phyloP scores from a whole-genome alignment of 2,888 invertebrate species.

The Empis livida region DNA sequence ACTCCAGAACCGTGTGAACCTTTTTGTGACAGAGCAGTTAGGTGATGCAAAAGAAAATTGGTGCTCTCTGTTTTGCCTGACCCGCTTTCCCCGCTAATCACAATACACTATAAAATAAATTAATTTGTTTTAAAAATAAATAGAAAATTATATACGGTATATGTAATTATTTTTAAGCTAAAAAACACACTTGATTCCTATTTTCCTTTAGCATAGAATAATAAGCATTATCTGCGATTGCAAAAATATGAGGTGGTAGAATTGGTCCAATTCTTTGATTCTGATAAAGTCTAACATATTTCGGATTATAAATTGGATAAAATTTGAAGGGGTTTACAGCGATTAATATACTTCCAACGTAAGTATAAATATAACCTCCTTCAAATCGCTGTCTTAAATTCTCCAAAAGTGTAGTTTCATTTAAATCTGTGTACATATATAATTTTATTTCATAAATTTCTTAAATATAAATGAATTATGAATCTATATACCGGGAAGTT shows the following conservation, averaged over 20 bases:
- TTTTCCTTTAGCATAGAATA: conserved; percentile 87
- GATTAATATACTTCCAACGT: conserved; percentile 89
- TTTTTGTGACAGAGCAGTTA: conserved; percentile 89
- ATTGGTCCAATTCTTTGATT: conserved; percentile 82
- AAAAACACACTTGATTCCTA: conserved; percentile 47
- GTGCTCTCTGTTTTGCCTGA: conserved; percentile 97
- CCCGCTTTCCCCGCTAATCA: conserved; percentile 89
- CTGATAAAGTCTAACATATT: conserved; percentile 91
- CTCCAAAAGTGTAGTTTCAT: conserved; percentile 83
- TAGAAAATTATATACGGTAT: too few relatives aligned
- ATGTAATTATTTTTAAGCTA: too few relatives aligned
- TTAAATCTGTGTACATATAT: conserved; percentile 48
- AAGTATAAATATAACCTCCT: conserved; percentile 90
- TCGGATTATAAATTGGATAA: conserved; percentile 95
- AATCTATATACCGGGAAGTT: conserved; percentile 48
- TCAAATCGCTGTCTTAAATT: conserved; percentile 80
- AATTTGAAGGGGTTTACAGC: conserved; percentile 91
- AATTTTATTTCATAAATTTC: background rate
- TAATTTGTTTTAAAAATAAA: too few relatives aligned
- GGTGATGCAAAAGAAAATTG: conserved; percentile 85
- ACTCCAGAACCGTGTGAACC: conserved; percentile 91
- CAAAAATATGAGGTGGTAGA: conserved; percentile 93
- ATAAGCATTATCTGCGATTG: conserved; percentile 88
- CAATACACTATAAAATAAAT: conserved; percentile 52
- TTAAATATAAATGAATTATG: background rate